Base-by-base conservation (phyloP, 2,888 invertebrate species). In the Drosophila mettleri region DNA sequence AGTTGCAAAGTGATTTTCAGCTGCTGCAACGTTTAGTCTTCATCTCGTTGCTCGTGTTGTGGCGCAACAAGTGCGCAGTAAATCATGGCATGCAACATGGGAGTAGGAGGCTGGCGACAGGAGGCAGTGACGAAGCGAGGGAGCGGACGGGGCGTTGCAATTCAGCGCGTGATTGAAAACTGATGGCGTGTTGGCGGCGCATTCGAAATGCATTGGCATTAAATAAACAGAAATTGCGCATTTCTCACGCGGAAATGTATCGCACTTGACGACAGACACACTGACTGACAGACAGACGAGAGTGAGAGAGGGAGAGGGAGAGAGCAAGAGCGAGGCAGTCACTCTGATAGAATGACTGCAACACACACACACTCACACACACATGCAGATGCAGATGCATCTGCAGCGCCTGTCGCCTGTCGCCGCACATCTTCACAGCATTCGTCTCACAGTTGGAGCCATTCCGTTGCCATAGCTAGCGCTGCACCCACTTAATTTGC, bases 201-300 rank as follows among this genome's bases (percentile, higher is more conserved):
- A 82, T 77, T 89, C 69, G 89, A 88, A 83, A 77, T 89, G 84
- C 89, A 85, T 89, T 86, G 87, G 80, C 85, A 86, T 78, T 88
- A 83, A 89, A 88, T 86, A 88, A 82, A 82, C 74, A 86, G 73
- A 82, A 89, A 85, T 79, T 85, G 86, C 82, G 88, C 88, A 86
- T 88, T 80, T 82, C 78, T 80, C 80, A 86, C 88, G 72, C 86
- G 74, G 83, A 78, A 78, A 75, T 70, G 71, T 76, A 66, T 80
- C 66, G 58, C 66, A 61, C 59, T 66, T 69, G 61, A 55, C 62
- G 76, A 70, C 69, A 59, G 58, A 61, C 55, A 41, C 16, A 49
- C 65, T 48, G 41, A 77, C 46, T 14, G 20, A 27, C 24, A 18
- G 43, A 22, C 9, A 7, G 24, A 43, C n/a, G 24, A 43, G 4